phyloP scores from a whole-genome alignment of 2,888 invertebrate species.

The Mesopsocus fuscifrons region DNA sequence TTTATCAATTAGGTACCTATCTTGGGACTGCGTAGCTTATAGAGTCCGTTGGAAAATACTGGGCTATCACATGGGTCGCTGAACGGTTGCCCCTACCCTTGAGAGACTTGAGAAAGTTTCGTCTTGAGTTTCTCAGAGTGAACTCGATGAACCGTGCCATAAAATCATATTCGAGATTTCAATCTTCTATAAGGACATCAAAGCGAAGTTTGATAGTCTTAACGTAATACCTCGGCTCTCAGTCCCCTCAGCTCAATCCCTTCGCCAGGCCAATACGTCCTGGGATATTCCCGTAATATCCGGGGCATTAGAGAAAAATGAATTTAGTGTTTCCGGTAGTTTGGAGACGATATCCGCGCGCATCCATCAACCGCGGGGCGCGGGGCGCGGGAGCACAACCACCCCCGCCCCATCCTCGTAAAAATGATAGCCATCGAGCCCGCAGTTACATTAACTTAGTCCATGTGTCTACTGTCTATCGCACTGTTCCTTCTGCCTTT shows the following conservation, averaged over 20 bases:
- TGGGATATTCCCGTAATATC: slow-evolving; percentile 1
- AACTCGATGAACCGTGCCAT: not conserved
- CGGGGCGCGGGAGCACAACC: no score
- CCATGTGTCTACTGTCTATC: no score
- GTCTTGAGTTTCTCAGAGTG: no score
- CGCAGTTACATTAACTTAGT: no score
- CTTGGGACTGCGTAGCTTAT: no score
- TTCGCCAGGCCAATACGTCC: not conserved
- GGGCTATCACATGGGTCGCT: no score
- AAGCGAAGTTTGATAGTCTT: slow-evolving; percentile 9
- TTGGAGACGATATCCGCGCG: slow-evolving; percentile 6
- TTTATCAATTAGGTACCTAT: no score
- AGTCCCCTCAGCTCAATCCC: no score
- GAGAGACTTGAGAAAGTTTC: no score
- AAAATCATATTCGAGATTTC: slow-evolving; percentile 3
- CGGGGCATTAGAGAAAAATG: slow-evolving; percentile 8
- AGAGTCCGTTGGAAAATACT: no score
- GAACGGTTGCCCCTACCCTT: no score
- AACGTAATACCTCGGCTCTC: slow-evolving; percentile 5
- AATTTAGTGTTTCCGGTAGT: slow-evolving; percentile 10
- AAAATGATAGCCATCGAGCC: slow-evolving; percentile 1
- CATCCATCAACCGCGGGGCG: slow-evolving; percentile 1
- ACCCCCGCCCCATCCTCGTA: slow-evolving; percentile 1
- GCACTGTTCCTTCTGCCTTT: no score
- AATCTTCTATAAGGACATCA: slow-evolving; percentile 5